Evolutionary conservation across 2,113 vertebrate genomes (phyloP), one percentile per base, ranked within the genome.

Genomic region (Tenebrosternarchus preto): DNA sequence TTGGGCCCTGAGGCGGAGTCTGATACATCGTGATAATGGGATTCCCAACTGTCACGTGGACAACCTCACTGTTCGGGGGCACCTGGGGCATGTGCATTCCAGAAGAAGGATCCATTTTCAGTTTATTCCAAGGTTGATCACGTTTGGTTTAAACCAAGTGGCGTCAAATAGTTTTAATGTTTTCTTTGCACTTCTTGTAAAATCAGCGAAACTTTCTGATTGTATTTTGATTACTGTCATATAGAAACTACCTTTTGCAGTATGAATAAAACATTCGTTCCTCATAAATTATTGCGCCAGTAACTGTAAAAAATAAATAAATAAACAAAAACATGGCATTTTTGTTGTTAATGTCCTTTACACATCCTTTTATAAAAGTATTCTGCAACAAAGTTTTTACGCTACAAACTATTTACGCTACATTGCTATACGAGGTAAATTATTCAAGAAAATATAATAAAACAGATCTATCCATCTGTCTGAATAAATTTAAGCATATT

Each of bases 11-110:
- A 5, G 59, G 69, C 56, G 88, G 91, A 0, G 90, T 72, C 73
- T 19, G 77, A 71, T 88, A 87, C 88, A 91, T 88, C 19, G 89
- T 87, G 50, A 84, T 82, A 19, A 86, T 84, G 63, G 80, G 80
- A 75, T 86, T 84, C 5, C 60, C 46, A 17, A 86, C 85, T 25
- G 82, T 25, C 60, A 86, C 82, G 31, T 77, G 85, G 63, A 84
- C 85, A 12, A 86, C 56, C 4, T 82, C 80, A 25, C n/a, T 82
- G 73, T 82, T 82, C 59, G 69, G 68, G 43, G 79, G 61, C 36
- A 80, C 70, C 27, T 61, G 16, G 1, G 81, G 20, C 68, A 86
- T 84, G 73, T 86, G 85, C 76, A 86, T 84, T 27, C 85, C 82
- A 60, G 82, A 36, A 68, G 80, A 73, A 4, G 79, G 85, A 73